Percentiles rank a stretch among this genome's conserved stretches.
Conservation (phyloP, 2,797 vertebrate species). For the Eulemur rubriventer region DNA sequence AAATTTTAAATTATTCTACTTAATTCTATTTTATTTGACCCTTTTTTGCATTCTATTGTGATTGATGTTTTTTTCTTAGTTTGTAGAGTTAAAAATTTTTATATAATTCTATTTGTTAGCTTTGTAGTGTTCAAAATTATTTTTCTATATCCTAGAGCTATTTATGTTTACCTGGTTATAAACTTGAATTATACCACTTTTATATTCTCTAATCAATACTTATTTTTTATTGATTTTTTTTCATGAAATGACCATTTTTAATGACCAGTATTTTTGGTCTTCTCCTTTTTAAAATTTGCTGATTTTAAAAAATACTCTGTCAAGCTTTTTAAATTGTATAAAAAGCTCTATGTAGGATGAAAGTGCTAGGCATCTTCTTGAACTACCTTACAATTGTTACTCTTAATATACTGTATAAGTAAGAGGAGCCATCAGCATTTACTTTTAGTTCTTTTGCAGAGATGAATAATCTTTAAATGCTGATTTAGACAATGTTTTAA, state of each 20-base stretch:
- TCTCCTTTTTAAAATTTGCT: constrained; percentile 34
- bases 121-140: constrained; percentile 33
- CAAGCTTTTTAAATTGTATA: constrained; percentile 39
- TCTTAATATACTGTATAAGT: constrained; percentile 18
- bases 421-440: constrained; percentile 51
- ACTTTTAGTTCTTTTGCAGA: constrained; percentile 49
- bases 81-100: not conserved
- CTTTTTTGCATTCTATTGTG: not conserved
- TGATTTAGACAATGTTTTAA: constrained; percentile 65
- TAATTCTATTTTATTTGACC: constrained; percentile 26
- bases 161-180: constrained; percentile 48
- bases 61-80: not conserved
- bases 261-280: constrained; percentile 30
- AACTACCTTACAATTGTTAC: constrained; percentile 20
- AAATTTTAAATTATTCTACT: constrained; percentile 1
- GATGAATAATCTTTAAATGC: constrained; percentile 59
- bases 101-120: not conserved
- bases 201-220: constrained; percentile 44
- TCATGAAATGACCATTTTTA: constrained; percentile 43
- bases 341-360: not conserved
- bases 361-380: not conserved
- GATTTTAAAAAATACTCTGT: constrained; percentile 11
- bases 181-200: constrained; percentile 49
- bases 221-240: constrained; percentile 51
- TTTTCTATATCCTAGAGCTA: constrained; percentile 14